Base-by-base conservation (phyloP, 2,797 vertebrate species). In the Dendrocincla tyrannina region DNA sequence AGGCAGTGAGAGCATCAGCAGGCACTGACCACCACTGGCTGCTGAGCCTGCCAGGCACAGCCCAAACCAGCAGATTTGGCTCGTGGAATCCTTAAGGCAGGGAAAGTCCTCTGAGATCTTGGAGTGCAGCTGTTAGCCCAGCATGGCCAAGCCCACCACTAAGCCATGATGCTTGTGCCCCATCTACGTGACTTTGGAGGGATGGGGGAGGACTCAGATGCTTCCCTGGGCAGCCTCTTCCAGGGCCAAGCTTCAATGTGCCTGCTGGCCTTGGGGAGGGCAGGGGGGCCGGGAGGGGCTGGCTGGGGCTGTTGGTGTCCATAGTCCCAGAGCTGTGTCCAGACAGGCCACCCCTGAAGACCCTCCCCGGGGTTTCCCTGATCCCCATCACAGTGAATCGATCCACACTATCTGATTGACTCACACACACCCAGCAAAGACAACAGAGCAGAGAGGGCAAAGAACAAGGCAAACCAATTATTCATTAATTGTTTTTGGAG, bases 401-500 rank as follows among this genome's bases (percentile, higher is more conserved):
- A 75, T 46, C 67, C 32, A 23, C 5, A 1, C 17, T 49, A 25
- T 32, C 89, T 53, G 49, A 33, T 7, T 24, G 58, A 64, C 47
- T 22, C 39, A 41, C 17, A 32, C 19, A 33, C 19, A 11, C 42
- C 25, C 14, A 2, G 37, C 49, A 67, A 49, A 75, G 44, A 72
- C 4, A 11, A 50, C 58, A 82, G 35, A 85, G 25, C 69, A 52
- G 69, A 49, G n/a, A 60, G 66, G 67, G 42, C 68, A 88, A 91
- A 95, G 81, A 66, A 30, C 80, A 88, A 81, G 58, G 76, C 8
- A 87, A 78, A 94, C 74, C 74, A 69, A 88, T 91, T 7, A 84
- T 75, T 83, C 46, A 44, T 64, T 70, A 53, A 37, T 92, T 92
- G 49, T 17, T 93, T 89, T 77, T 56, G 59, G 41, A 80, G n/a